A percentile compares a stretch with the other conserved stretches of the same genome.
These are phyloP conservation scores for Lontra canadensis DNA, from an alignment of 2,113 vertebrate species.

Conservation along the genomic window DNA sequence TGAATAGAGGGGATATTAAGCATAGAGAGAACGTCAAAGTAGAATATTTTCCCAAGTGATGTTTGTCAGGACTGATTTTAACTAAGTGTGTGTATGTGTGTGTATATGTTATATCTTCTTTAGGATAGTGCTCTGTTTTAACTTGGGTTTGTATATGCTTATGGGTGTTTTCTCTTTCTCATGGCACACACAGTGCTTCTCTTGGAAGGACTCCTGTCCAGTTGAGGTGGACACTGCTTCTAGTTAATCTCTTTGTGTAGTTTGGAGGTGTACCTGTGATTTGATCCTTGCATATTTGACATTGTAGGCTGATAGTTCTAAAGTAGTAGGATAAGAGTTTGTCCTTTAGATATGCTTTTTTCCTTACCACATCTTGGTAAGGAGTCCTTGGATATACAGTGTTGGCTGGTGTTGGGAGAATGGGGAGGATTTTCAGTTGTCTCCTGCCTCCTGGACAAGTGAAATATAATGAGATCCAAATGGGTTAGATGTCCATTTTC, in stretches of 20 bases:
- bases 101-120: background rate
- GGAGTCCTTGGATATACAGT: background rate
- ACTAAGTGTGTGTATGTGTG: background rate
- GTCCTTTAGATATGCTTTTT: background rate
- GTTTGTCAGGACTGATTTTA: background rate
- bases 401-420: background rate
- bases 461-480: background rate
- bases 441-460: background rate
- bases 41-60: background rate
- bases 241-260: background rate
- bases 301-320: background rate
- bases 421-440: background rate
- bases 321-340: background rate
- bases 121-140: background rate
- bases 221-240: background rate
- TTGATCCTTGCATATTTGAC: background rate
- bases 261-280: background rate
- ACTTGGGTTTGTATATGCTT: background rate
- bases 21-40: background rate
- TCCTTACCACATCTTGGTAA: background rate
- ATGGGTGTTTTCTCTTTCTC: background rate
- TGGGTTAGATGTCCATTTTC: background rate
- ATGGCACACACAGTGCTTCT: background rate
- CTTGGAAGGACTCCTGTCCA: background rate
- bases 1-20: background rate